Evolutionary conservation across 2,797 vertebrate genomes (phyloP), one percentile per base, ranked within the genome.

Genomic region (Trachurus trachurus): DNA sequence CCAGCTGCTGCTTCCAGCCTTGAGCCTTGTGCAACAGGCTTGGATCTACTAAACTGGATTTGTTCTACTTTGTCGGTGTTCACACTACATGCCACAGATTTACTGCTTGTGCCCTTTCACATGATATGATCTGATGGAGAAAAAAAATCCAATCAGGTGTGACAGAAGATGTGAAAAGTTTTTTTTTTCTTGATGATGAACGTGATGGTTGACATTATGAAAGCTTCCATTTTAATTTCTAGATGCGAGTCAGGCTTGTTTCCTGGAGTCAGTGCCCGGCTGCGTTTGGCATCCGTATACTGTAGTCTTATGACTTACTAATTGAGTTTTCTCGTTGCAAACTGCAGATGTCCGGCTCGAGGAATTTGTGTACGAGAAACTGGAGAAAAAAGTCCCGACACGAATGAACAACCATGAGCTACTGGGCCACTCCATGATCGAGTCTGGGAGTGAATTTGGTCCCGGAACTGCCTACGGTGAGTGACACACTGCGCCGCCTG

Each of bases 301-400:
- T 84, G 71, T 78, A 78, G 83, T 92, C 93, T 88, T 73, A 81
- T 94, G 93, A 94, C 89, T 88, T 65, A 58, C 44, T 93, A 93
- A 95, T 93, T 87, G 62, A 89, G 80, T 94, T 93, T 90, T 83
- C 82, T 45, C 74, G 66, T 91, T 90, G 64, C 16, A 11, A 66
- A 87, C 94, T 78, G 62, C 90, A 99, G 98, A 99, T 95, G 96
- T 97, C 85, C 96, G 98, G 73, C 97, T 99, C 93, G 98, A 99
- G 92, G 98, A 99, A 89, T 98, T 99, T 95, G 94, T 99, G 50
- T 99, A 99, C 81, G 98, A 99, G 94, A 99, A 99, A 80, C 92
- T 99, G 93, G 98, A 99, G 82, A 98, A 98, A 90, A 99, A 99
- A 95, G 97, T 85, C 66, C 98, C 98, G 2, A 95, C 96, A 31